Conservation (phyloP, 2,797 vertebrate species). For the Chromis chromis region DNA sequence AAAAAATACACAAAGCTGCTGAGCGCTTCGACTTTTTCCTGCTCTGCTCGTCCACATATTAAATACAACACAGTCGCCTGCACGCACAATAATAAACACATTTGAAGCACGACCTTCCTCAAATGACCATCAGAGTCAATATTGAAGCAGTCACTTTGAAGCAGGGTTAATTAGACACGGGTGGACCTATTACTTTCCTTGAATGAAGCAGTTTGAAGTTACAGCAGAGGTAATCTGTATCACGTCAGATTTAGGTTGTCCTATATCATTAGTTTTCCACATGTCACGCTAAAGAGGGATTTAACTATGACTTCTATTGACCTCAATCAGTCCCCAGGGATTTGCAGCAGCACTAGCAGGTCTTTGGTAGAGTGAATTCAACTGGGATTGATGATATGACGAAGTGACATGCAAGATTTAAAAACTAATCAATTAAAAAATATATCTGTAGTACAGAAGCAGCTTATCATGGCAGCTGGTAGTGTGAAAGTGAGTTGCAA, state of each 20-base stretch:
- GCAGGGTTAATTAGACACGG: constrained; percentile 59
- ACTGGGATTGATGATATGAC: constrained; percentile 1
- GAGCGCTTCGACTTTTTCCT: background rate
- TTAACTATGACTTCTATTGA: constrained; percentile 34
- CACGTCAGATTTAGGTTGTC: constrained; percentile 28
- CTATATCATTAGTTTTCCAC: constrained; percentile 25
- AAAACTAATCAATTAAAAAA: background rate
- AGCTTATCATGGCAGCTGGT: background rate
- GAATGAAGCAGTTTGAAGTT: constrained; percentile 12
- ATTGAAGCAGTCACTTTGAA: constrained; percentile 73
- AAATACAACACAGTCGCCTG: constrained; percentile 2
- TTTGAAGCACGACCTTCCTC: constrained; percentile 41
- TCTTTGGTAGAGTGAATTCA: background rate
- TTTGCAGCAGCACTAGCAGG: constrained; percentile 10
- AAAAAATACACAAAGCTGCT: constrained; percentile 10
- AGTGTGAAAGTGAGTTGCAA: background rate
- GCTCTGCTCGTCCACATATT: background rate
- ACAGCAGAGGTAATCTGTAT: constrained; percentile 15
- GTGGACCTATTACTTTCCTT: constrained; percentile 20
- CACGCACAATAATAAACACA: constrained; percentile 34
- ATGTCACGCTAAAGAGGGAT: constrained; percentile 27
- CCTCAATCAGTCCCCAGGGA: constrained; percentile 14
- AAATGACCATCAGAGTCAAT: constrained; percentile 64
- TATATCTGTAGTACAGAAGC: background rate
- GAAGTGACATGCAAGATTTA: background rate